Percentiles rank a stretch among this genome's conserved stretches.
Conservation (phyloP, 2,888 invertebrate genomes). For the Chalcosyrphus nemorum region DNA sequence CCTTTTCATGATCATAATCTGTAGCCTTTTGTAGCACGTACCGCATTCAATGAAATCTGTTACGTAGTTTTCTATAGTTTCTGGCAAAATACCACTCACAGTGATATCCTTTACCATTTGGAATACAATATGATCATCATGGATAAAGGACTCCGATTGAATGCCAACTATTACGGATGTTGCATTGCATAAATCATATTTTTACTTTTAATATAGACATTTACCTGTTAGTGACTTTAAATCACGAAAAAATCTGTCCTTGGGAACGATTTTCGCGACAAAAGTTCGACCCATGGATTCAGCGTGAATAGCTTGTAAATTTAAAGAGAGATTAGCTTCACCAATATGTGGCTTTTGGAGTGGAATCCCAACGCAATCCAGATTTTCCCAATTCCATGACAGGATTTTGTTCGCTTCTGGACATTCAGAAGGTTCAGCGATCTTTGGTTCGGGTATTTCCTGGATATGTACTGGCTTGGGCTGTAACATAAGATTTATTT, state of each 20-base stretch:
- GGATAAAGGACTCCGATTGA: slow-evolving; percentile 84
- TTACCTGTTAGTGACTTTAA: slow-evolving; percentile 78
- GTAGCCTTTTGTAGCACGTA: slow-evolving; percentile 78
- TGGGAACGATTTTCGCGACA: slow-evolving; percentile 73
- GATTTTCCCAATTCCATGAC: slow-evolving; percentile 77
- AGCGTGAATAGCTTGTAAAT: slow-evolving; percentile 74
- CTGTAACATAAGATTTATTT: neutral
- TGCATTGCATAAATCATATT: neutral
- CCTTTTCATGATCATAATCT: slow-evolving; percentile 76
- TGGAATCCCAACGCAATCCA: slow-evolving; percentile 74
- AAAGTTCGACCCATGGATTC: slow-evolving; percentile 67
- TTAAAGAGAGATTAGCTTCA: slow-evolving; percentile 74
- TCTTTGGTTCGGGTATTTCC: neutral
- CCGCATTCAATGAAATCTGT: slow-evolving; percentile 80
- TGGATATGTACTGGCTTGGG: neutral
- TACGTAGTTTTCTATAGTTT: slow-evolving; percentile 81
- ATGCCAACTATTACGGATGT: slow-evolving; percentile 83
- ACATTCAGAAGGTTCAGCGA: neutral
- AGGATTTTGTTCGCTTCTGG: slow-evolving; percentile 50
- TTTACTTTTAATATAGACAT: neutral
- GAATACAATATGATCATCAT: slow-evolving; percentile 82
- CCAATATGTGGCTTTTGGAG: slow-evolving; percentile 74
- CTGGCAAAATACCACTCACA: slow-evolving; percentile 83
- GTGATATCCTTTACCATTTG: slow-evolving; percentile 82
- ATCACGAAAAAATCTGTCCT: slow-evolving; percentile 76